These are phyloP conservation scores for Chrysodeixis includens DNA, from an alignment of 2,888 invertebrate species.

Conservation along the genomic window DNA sequence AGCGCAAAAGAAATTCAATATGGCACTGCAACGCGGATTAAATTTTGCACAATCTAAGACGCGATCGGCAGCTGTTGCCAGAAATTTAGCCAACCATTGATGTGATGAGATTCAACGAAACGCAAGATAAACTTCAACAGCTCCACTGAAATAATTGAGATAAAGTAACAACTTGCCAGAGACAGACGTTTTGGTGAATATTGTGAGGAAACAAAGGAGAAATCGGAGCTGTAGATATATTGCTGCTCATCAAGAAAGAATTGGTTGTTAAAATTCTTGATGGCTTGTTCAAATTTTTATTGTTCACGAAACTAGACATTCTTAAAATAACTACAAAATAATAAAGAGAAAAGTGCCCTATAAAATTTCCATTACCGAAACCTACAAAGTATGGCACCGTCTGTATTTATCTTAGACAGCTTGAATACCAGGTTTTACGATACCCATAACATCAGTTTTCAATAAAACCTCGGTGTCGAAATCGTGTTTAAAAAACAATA, in stretches of 20 bases:
- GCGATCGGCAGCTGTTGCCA: slow-evolving; percentile 84
- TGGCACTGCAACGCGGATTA: slow-evolving; percentile 83
- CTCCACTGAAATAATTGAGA: slow-evolving; percentile 62
- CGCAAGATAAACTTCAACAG: slow-evolving; percentile 68
- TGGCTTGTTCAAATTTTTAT: slow-evolving; percentile 5
- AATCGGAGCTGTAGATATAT: slow-evolving; percentile 49
- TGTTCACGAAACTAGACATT: slow-evolving; percentile 35
- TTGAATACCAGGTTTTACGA: slow-evolving; percentile 77
- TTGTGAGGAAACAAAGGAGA: slow-evolving; percentile 44
- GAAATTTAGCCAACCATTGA: slow-evolving; percentile 78
- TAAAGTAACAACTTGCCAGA: slow-evolving; percentile 51
- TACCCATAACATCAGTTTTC: slow-evolving; percentile 77
- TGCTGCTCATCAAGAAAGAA: slow-evolving; percentile 35
- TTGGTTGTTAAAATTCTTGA: slow-evolving; percentile 11
- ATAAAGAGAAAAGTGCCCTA: slow-evolving; percentile 73
- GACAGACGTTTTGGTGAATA: slow-evolving; percentile 30
- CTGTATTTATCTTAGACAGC: slow-evolving; percentile 71
- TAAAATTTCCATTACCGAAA: slow-evolving; percentile 76
- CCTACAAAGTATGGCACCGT: slow-evolving; percentile 65
- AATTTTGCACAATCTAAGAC: slow-evolving; percentile 86
- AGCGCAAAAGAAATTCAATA: slow-evolving; percentile 87
- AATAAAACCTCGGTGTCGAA: slow-evolving; percentile 76
- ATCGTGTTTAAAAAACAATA: slow-evolving; percentile 70
- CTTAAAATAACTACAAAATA: slow-evolving; percentile 64
- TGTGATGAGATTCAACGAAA: slow-evolving; percentile 73